Base-by-base conservation (phyloP, 2,113 vertebrate species). In the Falcunculus frontatus region DNA sequence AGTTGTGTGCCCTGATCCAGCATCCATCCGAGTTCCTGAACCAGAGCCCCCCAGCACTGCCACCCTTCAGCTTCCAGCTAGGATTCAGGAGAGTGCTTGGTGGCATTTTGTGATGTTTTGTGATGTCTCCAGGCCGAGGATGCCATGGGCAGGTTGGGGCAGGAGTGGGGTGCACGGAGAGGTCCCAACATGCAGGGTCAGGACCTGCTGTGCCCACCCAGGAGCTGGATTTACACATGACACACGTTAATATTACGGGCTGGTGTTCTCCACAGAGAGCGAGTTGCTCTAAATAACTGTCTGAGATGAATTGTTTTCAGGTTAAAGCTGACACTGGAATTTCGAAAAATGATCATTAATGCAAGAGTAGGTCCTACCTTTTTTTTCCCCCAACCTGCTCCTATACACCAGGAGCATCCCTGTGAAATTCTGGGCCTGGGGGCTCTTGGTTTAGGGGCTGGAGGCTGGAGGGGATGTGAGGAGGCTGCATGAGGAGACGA, bases 151-250 rank as follows among this genome's bases (percentile, higher is more conserved):
- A 19, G 3, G 6, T 2, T 29, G 35, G 32, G 68, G 26, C 23
- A 64, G 44, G 44, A 35, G 33, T 0, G 0, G 35, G n/a, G 44
- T 27, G 56, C 35, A 52, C 0, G 0, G 27, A 57, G 50, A 47
- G 10, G 23, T 65, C 27, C 65, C 56, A 53, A 4, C 9, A 29
- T 0, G 0, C 1, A 3, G 11, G 25, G 16, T 6, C 53, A 59
- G 32, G 39, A 42, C 4, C 20, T 35, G 32, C n/a, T 5, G 26
- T n/a, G 41, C 21, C 13, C 63, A 10, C 7, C 10, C 53, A 67
- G 39, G 30, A 91, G 65, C 26, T 47, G 63, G 30, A n/a, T 47
- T 41, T 67, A 41, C 41, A n/a, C n/a, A n/a, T n/a, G n/a, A n/a
- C 78, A 69, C 27, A 11, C 5, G 2, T 25, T 32, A 33, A 14